Percentiles rank a stretch among this genome's conserved stretches.
Conservation (phyloP, 2,113 vertebrate genomes). For the Callipepla californica region DNA sequence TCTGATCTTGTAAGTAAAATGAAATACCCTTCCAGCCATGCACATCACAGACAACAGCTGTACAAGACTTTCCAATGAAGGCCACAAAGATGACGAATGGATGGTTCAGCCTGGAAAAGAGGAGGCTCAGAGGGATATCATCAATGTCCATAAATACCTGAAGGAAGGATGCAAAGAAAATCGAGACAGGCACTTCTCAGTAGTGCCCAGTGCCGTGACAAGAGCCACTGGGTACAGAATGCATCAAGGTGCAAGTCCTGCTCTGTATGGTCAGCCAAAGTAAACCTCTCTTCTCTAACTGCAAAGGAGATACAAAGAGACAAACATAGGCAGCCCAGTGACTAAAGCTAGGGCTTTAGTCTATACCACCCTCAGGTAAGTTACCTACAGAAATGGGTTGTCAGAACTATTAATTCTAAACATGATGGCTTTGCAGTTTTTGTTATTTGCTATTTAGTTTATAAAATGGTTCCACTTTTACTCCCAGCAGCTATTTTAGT, state of each 20-base stretch:
- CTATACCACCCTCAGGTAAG: neutral
- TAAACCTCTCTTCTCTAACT: neutral
- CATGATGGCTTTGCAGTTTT: neutral
- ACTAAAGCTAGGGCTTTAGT: neutral
- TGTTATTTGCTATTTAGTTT: neutral
- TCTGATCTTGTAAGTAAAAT: neutral
- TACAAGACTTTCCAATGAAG: neutral
- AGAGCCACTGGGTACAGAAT: neutral
- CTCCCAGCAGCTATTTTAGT: neutral
- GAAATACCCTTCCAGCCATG: neutral
- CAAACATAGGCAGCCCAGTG: neutral
- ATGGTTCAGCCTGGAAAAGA: neutral
- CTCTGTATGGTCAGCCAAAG: neutral
- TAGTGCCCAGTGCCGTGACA: neutral
- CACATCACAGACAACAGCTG: neutral
- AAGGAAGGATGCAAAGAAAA: neutral
- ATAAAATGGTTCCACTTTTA: neutral
- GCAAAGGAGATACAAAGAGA: neutral
- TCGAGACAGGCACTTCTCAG: neutral
- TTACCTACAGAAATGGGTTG: neutral
- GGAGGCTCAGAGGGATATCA: neutral
- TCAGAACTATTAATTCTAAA: conserved; percentile 13
- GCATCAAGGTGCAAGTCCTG: neutral
- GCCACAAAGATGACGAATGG: neutral
- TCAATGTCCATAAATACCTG: neutral